A percentile compares a stretch with the other conserved stretches of the same genome.
Conservation (phyloP, 37 sponge, comb jelly and placozoan species). For the Ephydatia muelleri region DNA sequence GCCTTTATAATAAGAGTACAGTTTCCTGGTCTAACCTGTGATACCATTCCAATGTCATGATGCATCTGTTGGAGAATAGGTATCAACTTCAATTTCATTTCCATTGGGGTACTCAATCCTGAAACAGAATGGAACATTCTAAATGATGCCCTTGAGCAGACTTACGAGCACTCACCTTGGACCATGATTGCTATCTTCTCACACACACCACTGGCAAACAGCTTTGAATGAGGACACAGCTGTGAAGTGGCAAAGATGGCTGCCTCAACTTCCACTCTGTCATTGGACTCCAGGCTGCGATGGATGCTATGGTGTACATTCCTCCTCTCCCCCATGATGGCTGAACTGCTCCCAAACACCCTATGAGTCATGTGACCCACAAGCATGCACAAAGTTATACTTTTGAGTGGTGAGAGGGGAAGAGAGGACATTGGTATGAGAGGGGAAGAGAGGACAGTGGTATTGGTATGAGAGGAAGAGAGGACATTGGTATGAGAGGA, state of each 20-base stretch:
- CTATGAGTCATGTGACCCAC: conserved; percentile 25
- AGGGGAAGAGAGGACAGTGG: too few species aligned
- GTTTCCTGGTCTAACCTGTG: conserved; percentile 43
- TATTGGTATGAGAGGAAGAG: too few species aligned
- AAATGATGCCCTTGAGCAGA: not conserved
- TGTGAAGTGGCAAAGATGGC: conserved; percentile 83
- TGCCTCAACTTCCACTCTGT: conserved; percentile 81
- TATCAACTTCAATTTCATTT: conserved; percentile 78
- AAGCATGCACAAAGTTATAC: not conserved
- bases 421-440: too few species aligned
- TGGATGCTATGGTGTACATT: conserved; percentile 88
- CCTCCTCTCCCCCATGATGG: conserved; percentile 76
- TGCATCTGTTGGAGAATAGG: conserved; percentile 81
- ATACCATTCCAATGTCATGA: conserved; percentile 68
- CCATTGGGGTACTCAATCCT: conserved; percentile 77
- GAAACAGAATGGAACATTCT: not conserved
- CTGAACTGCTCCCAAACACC: conserved; percentile 77
- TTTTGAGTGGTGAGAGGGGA: not conserved
- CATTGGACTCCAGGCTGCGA: conserved; percentile 77
- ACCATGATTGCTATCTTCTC: conserved; percentile 82
- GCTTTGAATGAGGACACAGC: conserved; percentile 74
- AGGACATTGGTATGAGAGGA: too few species aligned
- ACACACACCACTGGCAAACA: conserved; percentile 84
- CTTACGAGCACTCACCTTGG: conserved; percentile 60
- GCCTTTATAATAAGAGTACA: not conserved